These are phyloP conservation scores for Dipodomys merriami DNA, from an alignment of 2,113 vertebrate species.

Conservation along the genomic window DNA sequence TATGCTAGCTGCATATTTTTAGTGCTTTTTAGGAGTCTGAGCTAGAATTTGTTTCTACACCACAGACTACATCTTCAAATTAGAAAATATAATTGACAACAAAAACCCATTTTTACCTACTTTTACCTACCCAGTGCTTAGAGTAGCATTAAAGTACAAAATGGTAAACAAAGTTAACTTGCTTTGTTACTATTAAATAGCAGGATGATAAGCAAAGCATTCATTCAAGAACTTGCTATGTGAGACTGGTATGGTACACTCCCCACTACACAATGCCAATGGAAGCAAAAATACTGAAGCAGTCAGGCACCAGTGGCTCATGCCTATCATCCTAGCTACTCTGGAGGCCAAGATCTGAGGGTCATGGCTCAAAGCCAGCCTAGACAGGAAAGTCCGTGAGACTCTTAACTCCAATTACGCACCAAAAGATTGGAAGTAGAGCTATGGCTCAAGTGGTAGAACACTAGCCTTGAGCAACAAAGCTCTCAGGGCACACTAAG, in stretches of 20 bases:
- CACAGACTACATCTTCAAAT: slow-evolving; percentile 4
- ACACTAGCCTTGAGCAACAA: too few relatives aligned
- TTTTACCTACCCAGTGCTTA: not conserved
- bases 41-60: not conserved
- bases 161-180: slow-evolving; percentile 15
- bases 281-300: too few relatives aligned
- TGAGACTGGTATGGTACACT: not conserved
- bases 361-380: too few relatives aligned
- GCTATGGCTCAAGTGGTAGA: too few relatives aligned
- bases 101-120: slow-evolving; percentile 21
- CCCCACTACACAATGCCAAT: too few relatives aligned
- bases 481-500: too few relatives aligned
- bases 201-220: not conserved
- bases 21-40: not conserved
- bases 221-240: not conserved
- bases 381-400: too few relatives aligned
- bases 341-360: too few relatives aligned
- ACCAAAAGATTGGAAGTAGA: not conserved
- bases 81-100: slow-evolving; percentile 13
- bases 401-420: too few relatives aligned
- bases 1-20: not conserved
- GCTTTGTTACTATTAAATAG: not conserved
- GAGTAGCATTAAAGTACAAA: not conserved
- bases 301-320: too few relatives aligned
- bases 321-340: too few relatives aligned